Conservation (phyloP, 2,113 vertebrate species). For the Amphilophus citrinellus region DNA sequence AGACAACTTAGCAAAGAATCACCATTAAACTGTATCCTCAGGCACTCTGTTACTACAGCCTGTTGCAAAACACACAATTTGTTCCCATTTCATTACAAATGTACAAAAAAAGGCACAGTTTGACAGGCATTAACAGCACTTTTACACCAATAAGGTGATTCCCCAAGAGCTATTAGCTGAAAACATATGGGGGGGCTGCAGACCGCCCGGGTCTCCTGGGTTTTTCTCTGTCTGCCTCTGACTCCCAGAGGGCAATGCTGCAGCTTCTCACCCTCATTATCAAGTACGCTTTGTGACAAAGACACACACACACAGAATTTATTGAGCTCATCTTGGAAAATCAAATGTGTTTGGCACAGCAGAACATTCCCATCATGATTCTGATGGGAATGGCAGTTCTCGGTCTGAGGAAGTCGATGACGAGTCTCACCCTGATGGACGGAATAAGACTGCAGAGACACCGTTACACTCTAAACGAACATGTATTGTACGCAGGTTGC, state of each 20-base stretch:
- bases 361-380: too few relatives aligned
- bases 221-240: too few relatives aligned
- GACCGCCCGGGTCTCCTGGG: too few relatives aligned
- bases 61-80: not conserved
- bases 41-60: rapidly evolving
- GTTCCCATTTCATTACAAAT: not conserved
- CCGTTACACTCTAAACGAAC: not conserved
- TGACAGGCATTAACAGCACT: rapidly evolving
- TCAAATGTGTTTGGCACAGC: too few relatives aligned
- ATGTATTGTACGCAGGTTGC: not conserved
- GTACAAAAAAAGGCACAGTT: not conserved
- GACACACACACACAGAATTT: too few relatives aligned
- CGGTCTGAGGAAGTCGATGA: not conserved
- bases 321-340: too few relatives aligned
- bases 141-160: not conserved
- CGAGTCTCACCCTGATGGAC: not conserved
- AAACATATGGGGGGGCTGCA: too few relatives aligned
- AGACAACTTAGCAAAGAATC: not conserved
- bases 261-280: too few relatives aligned
- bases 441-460: too few relatives aligned
- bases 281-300: too few relatives aligned
- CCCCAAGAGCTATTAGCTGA: not conserved
- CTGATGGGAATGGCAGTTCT: too few relatives aligned
- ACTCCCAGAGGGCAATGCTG: too few relatives aligned
- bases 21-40: not conserved